Evolutionary conservation across 1,140 invertebrate species (phyloP), one percentile per base, ranked within the genome.

Genomic region (Carcinoscorpius rotundicauda): DNA sequence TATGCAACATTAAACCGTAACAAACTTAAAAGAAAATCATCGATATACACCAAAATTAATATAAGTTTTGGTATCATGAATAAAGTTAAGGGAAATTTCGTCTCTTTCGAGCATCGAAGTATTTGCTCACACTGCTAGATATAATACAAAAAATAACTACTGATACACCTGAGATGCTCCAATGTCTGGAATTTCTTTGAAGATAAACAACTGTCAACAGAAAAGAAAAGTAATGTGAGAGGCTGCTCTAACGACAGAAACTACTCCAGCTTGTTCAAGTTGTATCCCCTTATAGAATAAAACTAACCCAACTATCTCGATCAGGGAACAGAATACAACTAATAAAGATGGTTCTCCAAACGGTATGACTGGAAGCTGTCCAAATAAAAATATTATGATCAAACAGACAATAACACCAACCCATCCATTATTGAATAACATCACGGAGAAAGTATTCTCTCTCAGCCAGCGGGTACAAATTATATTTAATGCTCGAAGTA

Each of bases 201-300:
- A 93, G 75, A 93, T 90, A 71, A 70, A 61, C 2, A 73, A 69
- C 76, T 95, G 90, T 89, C 91, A 94, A 62, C 93, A 80, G 74
- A 95, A 94, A 6, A 91, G 91, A 77, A 93, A 91, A 0, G 93
- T 87, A 68, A 95, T 93, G 75, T 93, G 91, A 48, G 88, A 86
- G 53, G 90, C 90, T 9, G 72, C 66, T 48, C 91, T 81, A 11
- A 90, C 89, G 65, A 94, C 90, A 1, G 91, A 87, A 2, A 94
- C 89, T n/a, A 90, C 89, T 8, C 91, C 90, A 4, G 91, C 91
- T 75, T 92, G 87, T 76, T 95, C 92, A 71, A 91, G 81, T 77
- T 93, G 89, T 58, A 93, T 77, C 4, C 91, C 88, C 71, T 91
- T 80, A 3, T 5, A 93, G 75, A 49, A 93, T 50, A 58, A 93